Evolutionary conservation across 2,797 vertebrate species (phyloP).

Genomic region (Aeoliscus strigatus): DNA sequence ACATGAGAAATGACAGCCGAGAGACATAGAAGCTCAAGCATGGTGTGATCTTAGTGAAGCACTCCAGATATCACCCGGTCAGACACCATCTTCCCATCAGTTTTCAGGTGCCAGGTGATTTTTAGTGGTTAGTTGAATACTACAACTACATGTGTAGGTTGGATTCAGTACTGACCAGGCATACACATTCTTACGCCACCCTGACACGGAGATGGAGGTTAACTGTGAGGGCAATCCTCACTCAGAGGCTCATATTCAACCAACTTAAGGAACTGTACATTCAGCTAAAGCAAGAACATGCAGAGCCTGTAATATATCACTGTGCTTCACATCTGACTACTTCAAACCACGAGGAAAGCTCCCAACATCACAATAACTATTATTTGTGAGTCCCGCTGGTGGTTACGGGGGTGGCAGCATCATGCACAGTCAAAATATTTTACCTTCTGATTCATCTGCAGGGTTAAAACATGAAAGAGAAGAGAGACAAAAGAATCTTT

Average conservation of each 20-base stretch:
- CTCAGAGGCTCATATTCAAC: constrained; percentile 19
- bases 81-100: constrained; percentile 16
- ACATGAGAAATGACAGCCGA: not conserved
- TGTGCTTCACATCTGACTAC: constrained; percentile 2
- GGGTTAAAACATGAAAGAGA: constrained; percentile 85
- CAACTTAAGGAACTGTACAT: constrained; percentile 7
- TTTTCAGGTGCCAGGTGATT: constrained; percentile 10
- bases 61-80: constrained; percentile 23
- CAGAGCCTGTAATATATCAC: constrained; percentile 11
- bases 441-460: constrained; percentile 99
- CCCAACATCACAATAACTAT: constrained; percentile 13
- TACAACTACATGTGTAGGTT: constrained; percentile 7
- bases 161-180: constrained; percentile 59
- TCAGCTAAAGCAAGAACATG: constrained; percentile 16
- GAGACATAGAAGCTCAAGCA: constrained; percentile 12
- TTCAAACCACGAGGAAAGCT: constrained; percentile 7
- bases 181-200: constrained; percentile 55
- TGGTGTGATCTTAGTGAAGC: constrained; percentile 52
- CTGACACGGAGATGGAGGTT: constrained; percentile 44
- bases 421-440: constrained; percentile 78
- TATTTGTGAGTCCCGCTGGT: constrained; percentile 28
- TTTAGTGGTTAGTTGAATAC: constrained; percentile 51
- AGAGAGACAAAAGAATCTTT: constrained; percentile 73
- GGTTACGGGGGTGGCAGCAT: constrained; percentile 30
- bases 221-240: constrained; percentile 46